Evolutionary conservation across 2,888 invertebrate genomes (phyloP).

Genomic region (Pantelozetes paolii): DNA sequence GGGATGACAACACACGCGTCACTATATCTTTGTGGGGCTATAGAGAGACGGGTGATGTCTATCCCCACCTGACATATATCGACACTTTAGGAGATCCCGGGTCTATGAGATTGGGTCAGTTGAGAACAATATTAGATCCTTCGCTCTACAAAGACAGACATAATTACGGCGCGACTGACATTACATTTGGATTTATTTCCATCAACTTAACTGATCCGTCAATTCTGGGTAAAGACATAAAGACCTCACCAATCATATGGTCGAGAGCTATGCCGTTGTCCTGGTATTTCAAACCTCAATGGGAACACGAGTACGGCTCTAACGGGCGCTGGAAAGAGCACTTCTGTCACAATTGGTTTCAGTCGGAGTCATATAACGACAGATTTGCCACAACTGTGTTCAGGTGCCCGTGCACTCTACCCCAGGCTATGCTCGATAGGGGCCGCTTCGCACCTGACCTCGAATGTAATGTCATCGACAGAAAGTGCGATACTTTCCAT

Average conservation of each 20-base stretch:
- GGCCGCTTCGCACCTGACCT: conserved; percentile 86
- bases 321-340: conserved; percentile 68
- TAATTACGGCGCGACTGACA: conserved; percentile 65
- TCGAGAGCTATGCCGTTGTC: conserved; percentile 83
- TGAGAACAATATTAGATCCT: conserved; percentile 52
- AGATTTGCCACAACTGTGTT: conserved; percentile 60
- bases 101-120: conserved; percentile 23
- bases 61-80: conserved; percentile 75
- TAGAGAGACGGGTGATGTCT: conserved; percentile 47
- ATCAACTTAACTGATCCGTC: conserved; percentile 78
- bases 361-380: conserved; percentile 72
- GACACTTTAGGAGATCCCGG: conserved; percentile 52
- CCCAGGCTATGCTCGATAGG: conserved; percentile 84
- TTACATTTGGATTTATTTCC: conserved; percentile 80
- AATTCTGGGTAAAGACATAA: conserved; percentile 58
- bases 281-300: conserved; percentile 88
- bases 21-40: conserved; percentile 88
- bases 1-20: conserved; percentile 55
- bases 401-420: conserved; percentile 79
- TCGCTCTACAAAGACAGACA: conserved; percentile 64
- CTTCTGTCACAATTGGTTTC: conserved; percentile 85
- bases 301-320: conserved; percentile 72
- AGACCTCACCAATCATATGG: conserved; percentile 77
- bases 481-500: conserved; percentile 79
- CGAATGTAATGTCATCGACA: conserved; percentile 67